A percentile compares a stretch with the other conserved stretches of the same genome.
Evolutionary conservation across 2,888 invertebrate genomes (phyloP).

Genomic region (Cotesia congregata): DNA sequence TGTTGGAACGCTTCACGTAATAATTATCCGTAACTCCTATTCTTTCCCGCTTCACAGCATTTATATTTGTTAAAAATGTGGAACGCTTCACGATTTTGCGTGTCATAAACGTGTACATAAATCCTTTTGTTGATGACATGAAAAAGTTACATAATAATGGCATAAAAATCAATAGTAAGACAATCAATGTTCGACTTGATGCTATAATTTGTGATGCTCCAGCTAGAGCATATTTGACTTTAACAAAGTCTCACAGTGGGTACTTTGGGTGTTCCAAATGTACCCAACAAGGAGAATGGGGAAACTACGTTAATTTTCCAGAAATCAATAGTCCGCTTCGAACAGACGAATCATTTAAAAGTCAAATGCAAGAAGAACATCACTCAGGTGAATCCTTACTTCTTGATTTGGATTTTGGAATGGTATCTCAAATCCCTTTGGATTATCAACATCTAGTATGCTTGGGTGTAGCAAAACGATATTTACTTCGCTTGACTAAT

Average conservation of each 20-base stretch:
- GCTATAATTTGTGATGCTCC: slow-evolving; percentile 54
- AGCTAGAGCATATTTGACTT: slow-evolving; percentile 47
- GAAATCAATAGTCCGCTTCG: slow-evolving; percentile 28
- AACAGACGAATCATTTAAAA: slow-evolving; percentile 34
- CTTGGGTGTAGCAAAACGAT: slow-evolving; percentile 20
- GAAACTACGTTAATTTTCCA: slow-evolving; percentile 26
- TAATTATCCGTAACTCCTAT: no score
- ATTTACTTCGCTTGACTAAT: slow-evolving; percentile 16
- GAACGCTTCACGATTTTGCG: no score
- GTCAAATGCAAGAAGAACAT: slow-evolving; percentile 26
- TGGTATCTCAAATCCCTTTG: slow-evolving; percentile 27
- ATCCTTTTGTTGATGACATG: slow-evolving; percentile 32
- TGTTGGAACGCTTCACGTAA: no score
- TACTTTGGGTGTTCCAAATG: slow-evolving; percentile 33
- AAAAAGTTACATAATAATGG: slow-evolving; percentile 17
- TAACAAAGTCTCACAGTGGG: slow-evolving; percentile 20
- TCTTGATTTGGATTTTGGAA: slow-evolving; percentile 19
- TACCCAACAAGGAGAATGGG: slow-evolving; percentile 27
- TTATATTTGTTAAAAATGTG: no score
- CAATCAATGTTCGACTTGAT: slow-evolving; percentile 38
- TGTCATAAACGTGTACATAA: slow-evolving; percentile 24
- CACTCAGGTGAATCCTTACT: slow-evolving; percentile 23
- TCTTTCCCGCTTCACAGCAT: no score
- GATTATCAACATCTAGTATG: slow-evolving; percentile 26
- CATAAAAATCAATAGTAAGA: slow-evolving; percentile 12